Percentiles rank a stretch among this genome's conserved stretches.
Conservation (phyloP, 1,140 invertebrate genomes). For the Drosophila nannoptera region DNA sequence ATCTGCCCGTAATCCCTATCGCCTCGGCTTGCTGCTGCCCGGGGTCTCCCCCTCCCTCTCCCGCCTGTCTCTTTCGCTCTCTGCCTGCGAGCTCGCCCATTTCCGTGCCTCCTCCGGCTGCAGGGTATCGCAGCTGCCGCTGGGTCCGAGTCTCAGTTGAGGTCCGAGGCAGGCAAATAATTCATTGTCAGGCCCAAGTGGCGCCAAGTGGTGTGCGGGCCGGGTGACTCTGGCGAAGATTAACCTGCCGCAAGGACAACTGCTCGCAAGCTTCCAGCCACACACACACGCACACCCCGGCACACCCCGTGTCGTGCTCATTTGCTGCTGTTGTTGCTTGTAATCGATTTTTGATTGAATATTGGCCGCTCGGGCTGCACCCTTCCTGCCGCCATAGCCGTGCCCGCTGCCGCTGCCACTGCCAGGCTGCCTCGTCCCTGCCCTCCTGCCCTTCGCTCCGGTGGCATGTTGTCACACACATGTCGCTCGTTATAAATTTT, state of each 20-base stretch:
- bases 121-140: slow-evolving; percentile 18
- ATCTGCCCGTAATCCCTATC: too few species aligned
- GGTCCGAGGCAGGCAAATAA: slow-evolving; percentile 51
- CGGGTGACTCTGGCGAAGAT: slow-evolving; percentile 45
- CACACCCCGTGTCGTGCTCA: slow-evolving; percentile 19
- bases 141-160: slow-evolving; percentile 21
- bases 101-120: background rate
- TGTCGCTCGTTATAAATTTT: slow-evolving; percentile 79
- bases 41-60: too few species aligned
- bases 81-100: too few species aligned
- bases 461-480: slow-evolving; percentile 74
- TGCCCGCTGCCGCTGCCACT: background rate
- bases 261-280: background rate
- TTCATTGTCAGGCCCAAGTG: slow-evolving; percentile 72
- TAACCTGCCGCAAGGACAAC: slow-evolving; percentile 53
- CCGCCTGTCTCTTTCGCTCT: too few species aligned
- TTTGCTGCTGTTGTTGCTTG: slow-evolving; percentile 38
- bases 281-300: background rate
- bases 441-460: slow-evolving; percentile 4
- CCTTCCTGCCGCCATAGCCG: slow-evolving; percentile 26
- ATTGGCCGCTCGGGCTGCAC: slow-evolving; percentile 48
- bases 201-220: slow-evolving; percentile 26
- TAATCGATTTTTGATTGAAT: slow-evolving; percentile 79
- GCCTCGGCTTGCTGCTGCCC: too few species aligned
- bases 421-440: background rate